These are phyloP conservation scores for Leucophora obtusa DNA, from an alignment of 2,888 invertebrate genomes.

Conservation along the genomic window DNA sequence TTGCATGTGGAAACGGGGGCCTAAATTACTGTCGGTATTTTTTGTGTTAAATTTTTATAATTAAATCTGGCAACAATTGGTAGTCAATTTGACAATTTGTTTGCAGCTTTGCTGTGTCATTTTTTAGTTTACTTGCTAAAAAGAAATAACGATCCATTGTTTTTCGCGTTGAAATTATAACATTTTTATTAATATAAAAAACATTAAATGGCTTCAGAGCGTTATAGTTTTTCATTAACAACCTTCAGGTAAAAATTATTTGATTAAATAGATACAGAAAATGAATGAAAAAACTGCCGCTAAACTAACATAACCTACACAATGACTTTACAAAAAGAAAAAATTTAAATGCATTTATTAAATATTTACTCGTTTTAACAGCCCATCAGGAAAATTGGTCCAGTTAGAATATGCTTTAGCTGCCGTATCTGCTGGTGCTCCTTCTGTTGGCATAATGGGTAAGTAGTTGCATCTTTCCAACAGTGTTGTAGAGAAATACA, in stretches of 20 bases:
- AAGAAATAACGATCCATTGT: conserved; percentile 15
- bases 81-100: conserved; percentile 44
- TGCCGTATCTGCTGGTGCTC: conserved; percentile 98
- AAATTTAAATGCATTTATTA: not conserved
- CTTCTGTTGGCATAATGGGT: conserved; percentile 99
- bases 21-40: too few species aligned
- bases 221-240: conserved; percentile 97
- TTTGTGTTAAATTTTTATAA: too few species aligned
- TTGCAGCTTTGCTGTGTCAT: conserved; percentile 74
- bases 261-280: not conserved
- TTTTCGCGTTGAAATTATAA: conserved; percentile 4
- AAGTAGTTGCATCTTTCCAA: conserved; percentile 64
- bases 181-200: not conserved
- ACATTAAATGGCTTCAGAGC: conserved; percentile 89
- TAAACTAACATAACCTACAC: conserved; percentile 63
- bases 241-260: conserved; percentile 81
- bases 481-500: too few species aligned
- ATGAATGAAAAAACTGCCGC: conserved; percentile 25
- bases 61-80: not conserved
- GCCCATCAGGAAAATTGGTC: conserved; percentile 99
- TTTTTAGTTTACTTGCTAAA: conserved; percentile 65
- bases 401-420: conserved; percentile 99
- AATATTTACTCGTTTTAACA: conserved; percentile 78
- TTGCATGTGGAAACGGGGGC: too few species aligned
- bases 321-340: conserved; percentile 69